Base-by-base conservation (phyloP, 2,888 invertebrate genomes). In the Lasioglossum zephyrum region DNA sequence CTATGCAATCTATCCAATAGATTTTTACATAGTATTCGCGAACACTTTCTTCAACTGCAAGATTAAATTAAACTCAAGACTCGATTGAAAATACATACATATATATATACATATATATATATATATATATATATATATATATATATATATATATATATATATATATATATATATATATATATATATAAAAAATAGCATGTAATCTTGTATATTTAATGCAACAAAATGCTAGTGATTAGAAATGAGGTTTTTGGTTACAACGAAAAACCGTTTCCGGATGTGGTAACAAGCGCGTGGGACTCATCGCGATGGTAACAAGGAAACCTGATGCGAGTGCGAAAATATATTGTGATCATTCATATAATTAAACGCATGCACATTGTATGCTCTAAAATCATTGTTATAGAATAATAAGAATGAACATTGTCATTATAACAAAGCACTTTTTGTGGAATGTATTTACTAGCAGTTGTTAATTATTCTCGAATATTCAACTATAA, bases 291-390 rank as follows among this genome's bases (percentile, higher is more conserved):
- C 73, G 47, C 47, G 73, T 73, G 73, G 18, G 49, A 73, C 73
- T 22, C 9, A 9, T n/a, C 9, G 22, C 36, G 81, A 36, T 69
- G 73, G 77, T 69, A 84, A 84, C 47, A 18, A 70, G 81, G 77
- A 81, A 84, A 81, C 70, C 31, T 18, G 75, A 82, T 11, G 72
- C 82, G 70, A 36, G 73, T 53, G 78, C 31, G 53, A 63, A 75
- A 72, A 36, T 41, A 16, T 36, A 47, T 72, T 72, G 69, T 47
- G 53, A 57, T 73, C 31, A 11, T 11, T 26, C 22, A 18, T 36
- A 73, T 49, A 49, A 73, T 73, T 73, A 73, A 66, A 66, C 66
- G 36, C 36, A 18, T 9, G 3, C 18, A 18, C 22, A 36, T 36
- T 18, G 36, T 8, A 16, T 6, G 6, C 31, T 31, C 4, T 13